Conservation (phyloP, 2,797 vertebrate species). For the Zonotrichia albicollis region DNA sequence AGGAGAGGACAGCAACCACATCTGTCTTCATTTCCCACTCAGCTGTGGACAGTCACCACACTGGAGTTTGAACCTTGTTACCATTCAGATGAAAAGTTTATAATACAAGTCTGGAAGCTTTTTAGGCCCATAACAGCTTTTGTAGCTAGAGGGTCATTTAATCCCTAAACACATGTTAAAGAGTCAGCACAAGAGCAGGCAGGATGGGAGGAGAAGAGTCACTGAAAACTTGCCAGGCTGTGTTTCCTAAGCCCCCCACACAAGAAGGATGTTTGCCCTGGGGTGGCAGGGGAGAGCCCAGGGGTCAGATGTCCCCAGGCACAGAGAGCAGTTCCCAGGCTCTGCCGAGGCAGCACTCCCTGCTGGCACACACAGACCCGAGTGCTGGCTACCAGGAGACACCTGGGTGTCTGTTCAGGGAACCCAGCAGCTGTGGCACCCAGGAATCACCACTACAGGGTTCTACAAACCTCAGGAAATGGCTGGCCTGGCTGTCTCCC, state of each 20-base stretch:
- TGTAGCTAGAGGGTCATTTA: neutral
- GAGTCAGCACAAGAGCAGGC: neutral
- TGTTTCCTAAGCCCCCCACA: neutral
- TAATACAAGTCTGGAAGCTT: neutral
- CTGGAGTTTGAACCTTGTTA: neutral
- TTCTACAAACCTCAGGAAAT: no score
- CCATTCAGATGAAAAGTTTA: neutral
- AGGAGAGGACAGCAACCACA: neutral
- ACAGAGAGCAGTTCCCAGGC: neutral
- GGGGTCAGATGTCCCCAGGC: neutral
- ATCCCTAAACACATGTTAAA: neutral
- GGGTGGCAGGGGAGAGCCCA: neutral
- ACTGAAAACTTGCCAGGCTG: neutral
- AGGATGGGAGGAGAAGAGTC: neutral
- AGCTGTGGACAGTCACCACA: neutral
- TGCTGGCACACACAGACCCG: fast-evolving
- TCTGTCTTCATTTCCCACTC: neutral
- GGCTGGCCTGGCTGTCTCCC: no score
- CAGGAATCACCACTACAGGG: no score
- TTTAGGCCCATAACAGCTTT: neutral
- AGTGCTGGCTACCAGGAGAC: neutral
- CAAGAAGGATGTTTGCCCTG: neutral
- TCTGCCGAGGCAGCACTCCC: neutral
- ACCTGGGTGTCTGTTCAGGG: neutral
- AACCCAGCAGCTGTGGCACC: no score